Evolutionary conservation across 2,888 invertebrate species (phyloP), one percentile per base, ranked within the genome.

Genomic region (Bellardia bayeri): DNA sequence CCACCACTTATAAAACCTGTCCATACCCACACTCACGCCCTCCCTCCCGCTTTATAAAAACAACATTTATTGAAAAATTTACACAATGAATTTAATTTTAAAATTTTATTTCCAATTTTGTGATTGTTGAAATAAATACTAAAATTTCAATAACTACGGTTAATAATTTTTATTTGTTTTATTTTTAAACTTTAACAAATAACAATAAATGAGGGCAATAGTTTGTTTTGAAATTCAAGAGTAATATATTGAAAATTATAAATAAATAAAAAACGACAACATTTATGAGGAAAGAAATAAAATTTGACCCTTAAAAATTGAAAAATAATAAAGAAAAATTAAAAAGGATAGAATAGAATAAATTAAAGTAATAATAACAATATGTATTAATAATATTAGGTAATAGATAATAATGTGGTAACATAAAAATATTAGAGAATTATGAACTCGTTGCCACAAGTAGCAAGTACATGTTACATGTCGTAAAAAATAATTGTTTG

Each of bases 141-240:
- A 79, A 79, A 82, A 75, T 82, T 87, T 74, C 49, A 75, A 69
- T 82, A 85, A 71, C 69, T 87, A 87, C 68, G 64, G 64, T 82
- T 75, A 85, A 82, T 74, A 66, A 76, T 85, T 75, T 78, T 76
- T 81, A 79, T 82, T 76, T 79, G 72, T 82, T 81, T 82, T 81
- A 68, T 51, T 82, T 82, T 80, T 56, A 82, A 87, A 87, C 85
- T 75, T 85, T 75, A 87, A 87, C 85, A 87, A 88, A 89, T 88
- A 91, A 91, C 91, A 90, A 90, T 89, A 89, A 89, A 86, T 90
- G 85, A 63, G 87, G 85, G 86, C 83, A 88, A 87, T 89, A 89
- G 58, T 80, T 85, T 30, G 69, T 71, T 80, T 40, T 74, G 83
- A 88, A 74, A 74, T 68, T 85, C 83, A 71, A 51, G 56, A 63